These are phyloP conservation scores for Lateolabrax maculatus DNA, from an alignment of 2,797 vertebrate species.

Conservation along the genomic window DNA sequence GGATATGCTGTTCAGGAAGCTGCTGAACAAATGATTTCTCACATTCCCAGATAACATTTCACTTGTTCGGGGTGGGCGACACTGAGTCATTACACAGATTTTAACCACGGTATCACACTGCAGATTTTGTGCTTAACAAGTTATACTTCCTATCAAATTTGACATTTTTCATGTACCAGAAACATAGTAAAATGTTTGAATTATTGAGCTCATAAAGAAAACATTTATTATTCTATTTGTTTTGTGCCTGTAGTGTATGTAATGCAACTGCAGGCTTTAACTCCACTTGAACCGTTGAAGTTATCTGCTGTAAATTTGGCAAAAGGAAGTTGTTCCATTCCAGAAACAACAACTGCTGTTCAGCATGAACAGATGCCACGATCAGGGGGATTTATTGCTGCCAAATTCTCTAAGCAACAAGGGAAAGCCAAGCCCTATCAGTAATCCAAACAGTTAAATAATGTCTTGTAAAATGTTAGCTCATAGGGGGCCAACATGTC, in stretches of 20 bases:
- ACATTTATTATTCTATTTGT: background rate
- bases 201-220: background rate
- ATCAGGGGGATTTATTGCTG: conserved; percentile 71
- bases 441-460: conserved; percentile 73
- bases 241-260: background rate
- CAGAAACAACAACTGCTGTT: conserved; percentile 83
- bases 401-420: conserved; percentile 78
- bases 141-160: conserved; percentile 17
- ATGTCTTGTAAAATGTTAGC: conserved; percentile 54
- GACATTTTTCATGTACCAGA: background rate
- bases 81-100: conserved; percentile 37
- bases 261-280: conserved; percentile 33
- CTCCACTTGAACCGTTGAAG: conserved; percentile 41
- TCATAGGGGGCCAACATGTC: conserved; percentile 33
- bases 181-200: background rate
- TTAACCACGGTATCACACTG: conserved; percentile 18
- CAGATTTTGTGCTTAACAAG: background rate
- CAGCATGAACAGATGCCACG: conserved; percentile 77
- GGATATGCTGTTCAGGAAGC: conserved; percentile 65
- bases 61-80: conserved; percentile 35
- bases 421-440: conserved; percentile 61
- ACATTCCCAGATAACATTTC: conserved; percentile 62
- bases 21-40: conserved; percentile 70
- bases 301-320: conserved; percentile 69
- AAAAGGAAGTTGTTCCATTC: conserved; percentile 66